Base-by-base conservation (phyloP, 1,140 invertebrate genomes). In the Pseudobourletiella spinata region DNA sequence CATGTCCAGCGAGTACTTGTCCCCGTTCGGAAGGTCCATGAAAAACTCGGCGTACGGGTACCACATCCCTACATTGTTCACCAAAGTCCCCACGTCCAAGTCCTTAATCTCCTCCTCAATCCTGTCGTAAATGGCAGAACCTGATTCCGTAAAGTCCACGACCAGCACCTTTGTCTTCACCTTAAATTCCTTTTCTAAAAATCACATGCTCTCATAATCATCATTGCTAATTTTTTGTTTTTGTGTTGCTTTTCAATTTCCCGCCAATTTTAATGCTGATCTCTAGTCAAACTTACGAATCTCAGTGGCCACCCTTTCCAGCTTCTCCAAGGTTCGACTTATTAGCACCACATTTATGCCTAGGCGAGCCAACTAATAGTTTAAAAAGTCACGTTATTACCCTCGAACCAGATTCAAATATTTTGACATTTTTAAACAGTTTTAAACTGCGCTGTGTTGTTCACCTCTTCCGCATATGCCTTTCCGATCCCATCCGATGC, bases 51-150 rank as follows among this genome's bases (percentile, higher is more conserved):
- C 79, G 63, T 74, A 75, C 2, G 72, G 62, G 70, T 81, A 80
- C n/a, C 73, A 75, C 67, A 82, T 77, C 35, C 81, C 81, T 58
- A 80, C 81, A 74, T 83, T 83, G 69, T 83, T 83, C 14, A 82
- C 78, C 42, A 82, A 71, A 55, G 79, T 74, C 39, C 78, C 79
- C 66, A 82, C 77, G 54, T 81, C 78, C 3, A 83, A 68, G 26
- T 70, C 75, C 22, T 72, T 55, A 18, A 82, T 61, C 35, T 77
- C 72, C 43, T 66, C 60, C 32, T 71, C 46, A 35, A 80, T 78
- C 20, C 59, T 60, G 14, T 72, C 65, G 67, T 78, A 80, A 46
- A 79, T 76, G 25, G 65, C 56, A 11, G 51, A 28, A 3, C 72
- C 73, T 39, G n/a, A n/a, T 57, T 66, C 57, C 16, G 73, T 75